These are phyloP conservation scores for Zaprionus tsacasi DNA, from an alignment of 1,140 invertebrate species.

Conservation along the genomic window DNA sequence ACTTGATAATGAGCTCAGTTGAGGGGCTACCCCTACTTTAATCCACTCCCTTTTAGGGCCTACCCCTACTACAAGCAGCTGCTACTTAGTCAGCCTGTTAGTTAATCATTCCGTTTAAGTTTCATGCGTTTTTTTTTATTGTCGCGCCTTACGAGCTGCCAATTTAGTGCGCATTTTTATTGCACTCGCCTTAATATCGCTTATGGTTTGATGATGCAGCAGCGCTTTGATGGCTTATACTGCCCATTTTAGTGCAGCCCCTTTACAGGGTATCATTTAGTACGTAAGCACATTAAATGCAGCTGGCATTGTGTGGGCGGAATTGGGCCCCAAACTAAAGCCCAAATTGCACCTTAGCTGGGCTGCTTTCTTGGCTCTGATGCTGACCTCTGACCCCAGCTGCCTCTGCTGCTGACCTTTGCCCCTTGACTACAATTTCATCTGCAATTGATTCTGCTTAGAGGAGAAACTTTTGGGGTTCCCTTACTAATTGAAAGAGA, in stretches of 20 bases:
- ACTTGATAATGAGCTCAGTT: too few species aligned
- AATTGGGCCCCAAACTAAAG: not conserved
- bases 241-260: not conserved
- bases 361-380: not conserved
- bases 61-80: not conserved
- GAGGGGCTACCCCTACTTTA: too few species aligned
- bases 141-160: not conserved
- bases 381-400: not conserved
- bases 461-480: conserved; percentile 18
- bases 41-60: not conserved
- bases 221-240: not conserved
- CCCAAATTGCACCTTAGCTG: not conserved
- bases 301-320: conserved; percentile 37
- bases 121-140: not conserved
- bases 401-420: not conserved
- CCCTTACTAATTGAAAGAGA: conserved; percentile 67
- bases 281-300: conserved; percentile 54
- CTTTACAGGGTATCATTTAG: conserved; percentile 30
- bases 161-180: not conserved
- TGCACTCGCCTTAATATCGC: not conserved
- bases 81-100: not conserved
- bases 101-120: not conserved
- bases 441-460: conserved; percentile 19
- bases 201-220: not conserved
- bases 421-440: conserved; percentile 19